phyloP scores from a whole-genome alignment of 37 sponge, comb jelly and placozoan genomes.

The Spongilla lacustris region DNA sequence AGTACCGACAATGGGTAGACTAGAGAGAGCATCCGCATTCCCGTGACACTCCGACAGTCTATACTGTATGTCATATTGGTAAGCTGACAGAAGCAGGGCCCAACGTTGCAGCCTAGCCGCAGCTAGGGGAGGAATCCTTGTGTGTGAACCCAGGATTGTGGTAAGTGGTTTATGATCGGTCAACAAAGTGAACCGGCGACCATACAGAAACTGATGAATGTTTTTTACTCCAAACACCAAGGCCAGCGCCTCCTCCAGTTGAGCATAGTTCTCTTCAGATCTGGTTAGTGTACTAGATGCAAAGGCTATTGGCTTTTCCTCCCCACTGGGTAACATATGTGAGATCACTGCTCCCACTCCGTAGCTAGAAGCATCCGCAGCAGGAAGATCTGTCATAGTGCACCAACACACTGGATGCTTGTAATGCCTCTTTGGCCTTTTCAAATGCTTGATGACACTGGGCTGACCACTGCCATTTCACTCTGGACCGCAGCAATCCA shows the following conservation, averaged over 20 bases:
- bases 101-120: conserved; percentile 27
- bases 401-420: conserved; percentile 1
- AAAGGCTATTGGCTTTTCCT: conserved; percentile 41
- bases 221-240: conserved; percentile 8
- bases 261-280: conserved; percentile 7
- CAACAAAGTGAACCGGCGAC: conserved; percentile 26
- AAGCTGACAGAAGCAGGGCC: too few relatives aligned
- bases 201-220: conserved; percentile 9
- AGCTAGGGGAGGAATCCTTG: conserved; percentile 11
- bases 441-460: conserved; percentile 17
- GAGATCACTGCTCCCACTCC: too few relatives aligned
- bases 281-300: conserved; percentile 19
- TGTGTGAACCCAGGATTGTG: too few relatives aligned
- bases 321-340: conserved; percentile 24
- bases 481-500: neutral
- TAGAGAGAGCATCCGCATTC: too few relatives aligned
- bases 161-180: too few relatives aligned
- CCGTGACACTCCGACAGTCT: too few relatives aligned
- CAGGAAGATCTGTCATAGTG: conserved; percentile 46
- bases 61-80: too few relatives aligned
- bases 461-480: conserved; percentile 18
- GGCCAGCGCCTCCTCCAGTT: conserved; percentile 17
- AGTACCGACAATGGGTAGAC: too few relatives aligned
- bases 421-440: conserved; percentile 1
- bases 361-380: conserved; percentile 49